Evolutionary conservation across 2,113 vertebrate genomes (phyloP), one percentile per base, ranked within the genome.

Genomic region (Carassius gibelio): DNA sequence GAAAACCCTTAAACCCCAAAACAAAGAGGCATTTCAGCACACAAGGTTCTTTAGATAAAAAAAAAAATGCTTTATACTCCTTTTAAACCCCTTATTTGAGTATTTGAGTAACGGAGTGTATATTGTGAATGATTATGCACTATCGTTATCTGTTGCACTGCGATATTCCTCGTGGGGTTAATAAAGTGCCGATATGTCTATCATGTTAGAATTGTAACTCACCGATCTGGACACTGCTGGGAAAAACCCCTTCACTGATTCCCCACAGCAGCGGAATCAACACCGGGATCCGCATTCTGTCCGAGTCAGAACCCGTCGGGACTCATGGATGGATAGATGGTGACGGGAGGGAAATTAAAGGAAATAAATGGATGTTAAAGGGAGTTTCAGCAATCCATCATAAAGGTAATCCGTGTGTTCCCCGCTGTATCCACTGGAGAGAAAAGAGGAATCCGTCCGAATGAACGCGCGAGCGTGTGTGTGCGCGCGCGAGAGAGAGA

Each of bases 221-320:
- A 99, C 98, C 98, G 96, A 99, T 99, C 94, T 99, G 98, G 90
- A 99, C 98, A 82, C 97, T 99, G 97, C 97, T 99, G 90, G 98
- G 98, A 96, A 99, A 99, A 95, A 97, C 98, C 95, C 97, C 98
- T 93, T 97, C 95, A 91, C 95, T 94, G 94, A 98, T 94, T 92
- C 96, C 96, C 97, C 96, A 98, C 93, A 98, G 96, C 94, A 96
- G 95, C 92, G 97, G 97, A 96, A 96, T 97, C 91, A 97, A 94
- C 94, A 98, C 95, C 93, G 97, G 94, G 97, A 97, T 98, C 97
- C 97, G 97, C 98, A 99, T 99, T 95, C 96, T 88, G 94, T 52
- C 93, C 96, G 92, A 92, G 87, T 95, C 95, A 94, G 93, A 92
- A 93, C 96, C 94, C 95, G 93, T 95, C 95, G 93, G 96, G 94